Percentiles rank a stretch among this genome's conserved stretches.
Conservation (phyloP, 2,113 vertebrate genomes). For the Corythoichthys haematopterus region DNA sequence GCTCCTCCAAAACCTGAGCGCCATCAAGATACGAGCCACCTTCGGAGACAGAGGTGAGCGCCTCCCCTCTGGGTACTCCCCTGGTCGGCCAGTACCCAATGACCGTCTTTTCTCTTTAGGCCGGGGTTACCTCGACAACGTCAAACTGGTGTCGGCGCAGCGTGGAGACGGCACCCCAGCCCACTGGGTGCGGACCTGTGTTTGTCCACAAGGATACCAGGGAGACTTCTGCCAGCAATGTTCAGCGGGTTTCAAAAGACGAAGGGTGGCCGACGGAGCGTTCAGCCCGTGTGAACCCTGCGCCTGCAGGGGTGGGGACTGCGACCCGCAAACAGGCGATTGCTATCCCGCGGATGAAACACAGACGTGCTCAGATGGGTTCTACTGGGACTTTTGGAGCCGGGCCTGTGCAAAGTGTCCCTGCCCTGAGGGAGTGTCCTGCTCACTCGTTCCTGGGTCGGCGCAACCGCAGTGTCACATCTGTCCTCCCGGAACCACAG, state of each 20-base stretch:
- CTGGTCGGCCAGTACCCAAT: no score
- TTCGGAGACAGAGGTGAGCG: conserved; percentile 85
- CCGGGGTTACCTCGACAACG: conserved; percentile 83
- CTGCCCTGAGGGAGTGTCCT: conserved; percentile 72
- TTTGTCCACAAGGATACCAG: conserved; percentile 72
- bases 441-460: conserved; percentile 57
- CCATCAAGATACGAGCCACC: conserved; percentile 82
- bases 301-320: conserved; percentile 79
- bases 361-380: conserved; percentile 48
- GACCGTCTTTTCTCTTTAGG: conserved; percentile 62
- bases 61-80: neutral
- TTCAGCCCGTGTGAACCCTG: conserved; percentile 81
- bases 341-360: conserved; percentile 56
- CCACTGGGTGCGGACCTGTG: conserved; percentile 82
- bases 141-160: conserved; percentile 78
- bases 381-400: conserved; percentile 68
- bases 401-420: conserved; percentile 75
- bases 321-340: conserved; percentile 82
- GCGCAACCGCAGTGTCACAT: conserved; percentile 70
- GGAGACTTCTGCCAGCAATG: conserved; percentile 85
- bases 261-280: conserved; percentile 54
- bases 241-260: conserved; percentile 76
- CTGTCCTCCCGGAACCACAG: conserved; percentile 78
- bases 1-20: conserved; percentile 84
- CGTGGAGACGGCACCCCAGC: conserved; percentile 63